A percentile compares a stretch with the other conserved stretches of the same genome.
These are phyloP conservation scores for Prosapia bicincta DNA, from an alignment of 2,888 invertebrate species.

Conservation along the genomic window DNA sequence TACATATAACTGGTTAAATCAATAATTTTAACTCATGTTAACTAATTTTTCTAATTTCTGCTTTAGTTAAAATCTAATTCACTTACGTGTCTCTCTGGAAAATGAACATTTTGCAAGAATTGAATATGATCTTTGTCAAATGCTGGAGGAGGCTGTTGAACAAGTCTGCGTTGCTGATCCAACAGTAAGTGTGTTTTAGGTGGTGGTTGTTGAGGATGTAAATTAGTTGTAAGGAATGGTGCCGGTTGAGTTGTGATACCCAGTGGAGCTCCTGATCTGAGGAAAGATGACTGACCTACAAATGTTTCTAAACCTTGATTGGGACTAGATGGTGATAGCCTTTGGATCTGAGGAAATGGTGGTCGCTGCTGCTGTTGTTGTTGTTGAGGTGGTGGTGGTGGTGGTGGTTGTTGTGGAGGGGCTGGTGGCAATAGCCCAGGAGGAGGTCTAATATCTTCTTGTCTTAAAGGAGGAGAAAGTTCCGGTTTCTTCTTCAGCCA, in stretches of 20 bases:
- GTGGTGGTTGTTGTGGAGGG: conserved; percentile 8
- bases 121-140: conserved; percentile 51
- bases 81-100: conserved; percentile 46
- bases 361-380: conserved; percentile 4
- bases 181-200: conserved; percentile 16
- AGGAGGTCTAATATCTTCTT: conserved; percentile 26
- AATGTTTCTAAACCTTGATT: conserved; percentile 16
- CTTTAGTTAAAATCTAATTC: background rate
- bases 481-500: conserved; percentile 29
- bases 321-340: conserved; percentile 25
- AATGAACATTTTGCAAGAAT: conserved; percentile 57
- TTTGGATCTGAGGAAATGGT: conserved; percentile 12
- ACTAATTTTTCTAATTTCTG: too few species aligned
- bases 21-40: too few species aligned
- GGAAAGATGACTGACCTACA: background rate
- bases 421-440: conserved; percentile 25
- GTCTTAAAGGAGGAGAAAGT: conserved; percentile 22
- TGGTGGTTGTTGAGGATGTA: conserved; percentile 27
- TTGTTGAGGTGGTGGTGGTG: conserved; percentile 11
- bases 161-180: conserved; percentile 16
- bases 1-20: too few species aligned
- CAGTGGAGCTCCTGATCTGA: conserved; percentile 4
- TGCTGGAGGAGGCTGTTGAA: conserved; percentile 32
- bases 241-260: conserved; percentile 18
- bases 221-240: conserved; percentile 37